Evolutionary conservation across 2,797 vertebrate species (phyloP).

Genomic region (Falco berigora): DNA sequence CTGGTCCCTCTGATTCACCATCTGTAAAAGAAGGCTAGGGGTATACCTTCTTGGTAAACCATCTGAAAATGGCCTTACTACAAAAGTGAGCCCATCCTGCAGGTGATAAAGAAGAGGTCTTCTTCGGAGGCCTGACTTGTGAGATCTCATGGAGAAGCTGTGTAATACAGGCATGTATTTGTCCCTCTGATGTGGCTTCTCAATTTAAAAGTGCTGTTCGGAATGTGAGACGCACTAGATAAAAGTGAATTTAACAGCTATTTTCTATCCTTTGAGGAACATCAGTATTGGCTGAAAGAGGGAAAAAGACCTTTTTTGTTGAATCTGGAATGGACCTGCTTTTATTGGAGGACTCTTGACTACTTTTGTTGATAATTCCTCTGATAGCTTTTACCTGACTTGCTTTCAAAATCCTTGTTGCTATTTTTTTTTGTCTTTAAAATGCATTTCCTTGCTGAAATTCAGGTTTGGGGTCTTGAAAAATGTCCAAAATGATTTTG

Average conservation of each 20-base stretch:
- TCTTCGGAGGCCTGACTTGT: not conserved
- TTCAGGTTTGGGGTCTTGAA: not conserved
- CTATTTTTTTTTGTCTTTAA: not conserved
- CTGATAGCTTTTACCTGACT: constrained; percentile 52
- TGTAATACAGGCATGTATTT: not conserved
- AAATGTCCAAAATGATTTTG: constrained; percentile 2
- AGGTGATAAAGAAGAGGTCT: not conserved
- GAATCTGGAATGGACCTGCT: not conserved
- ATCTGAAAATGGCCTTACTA: not conserved
- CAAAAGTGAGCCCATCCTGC: not conserved
- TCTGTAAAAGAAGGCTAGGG: not conserved
- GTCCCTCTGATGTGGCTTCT: not conserved
- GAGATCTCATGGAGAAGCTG: not conserved
- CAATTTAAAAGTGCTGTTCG: not conserved
- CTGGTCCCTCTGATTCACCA: not conserved
- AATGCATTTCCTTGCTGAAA: constrained; percentile 10
- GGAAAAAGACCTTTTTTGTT: constrained; percentile 21
- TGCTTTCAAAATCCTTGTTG: constrained; percentile 8
- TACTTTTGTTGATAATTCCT: constrained; percentile 29
- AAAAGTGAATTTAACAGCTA: constrained; percentile 19
- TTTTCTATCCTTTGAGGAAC: constrained; percentile 33
- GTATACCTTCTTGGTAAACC: not conserved
- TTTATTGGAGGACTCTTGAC: not conserved
- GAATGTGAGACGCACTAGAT: not conserved
- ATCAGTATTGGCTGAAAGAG: constrained; percentile 27